Evolutionary conservation across 2,888 invertebrate genomes (phyloP).

Genomic region (Sylvicola cinctus): DNA sequence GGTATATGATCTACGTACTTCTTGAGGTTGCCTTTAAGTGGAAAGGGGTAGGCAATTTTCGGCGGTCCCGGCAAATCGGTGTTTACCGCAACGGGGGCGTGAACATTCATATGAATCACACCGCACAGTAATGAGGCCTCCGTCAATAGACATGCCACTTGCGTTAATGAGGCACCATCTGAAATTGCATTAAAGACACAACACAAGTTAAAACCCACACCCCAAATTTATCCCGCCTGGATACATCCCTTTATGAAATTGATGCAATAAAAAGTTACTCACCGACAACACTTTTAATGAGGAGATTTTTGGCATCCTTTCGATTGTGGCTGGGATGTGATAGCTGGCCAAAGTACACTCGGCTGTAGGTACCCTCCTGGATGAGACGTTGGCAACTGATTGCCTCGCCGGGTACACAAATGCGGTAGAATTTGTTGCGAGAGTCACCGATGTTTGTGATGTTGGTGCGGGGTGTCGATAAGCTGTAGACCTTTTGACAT

Average conservation of each 20-base stretch:
- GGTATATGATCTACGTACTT: constrained; percentile 27
- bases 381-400: constrained; percentile 31
- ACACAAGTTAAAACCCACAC: neutral
- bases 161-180: constrained; percentile 42
- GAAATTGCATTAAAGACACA: constrained; percentile 12
- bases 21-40: constrained; percentile 43
- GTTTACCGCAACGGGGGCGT: constrained; percentile 42
- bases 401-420: constrained; percentile 33
- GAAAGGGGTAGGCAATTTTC: constrained; percentile 44
- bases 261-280: constrained; percentile 8
- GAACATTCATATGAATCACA: constrained; percentile 43
- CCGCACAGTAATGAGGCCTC: constrained; percentile 51
- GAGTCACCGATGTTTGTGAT: constrained; percentile 22
- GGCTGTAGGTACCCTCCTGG: constrained; percentile 55
- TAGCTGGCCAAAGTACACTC: constrained; percentile 42
- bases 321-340: constrained; percentile 22
- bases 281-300: constrained; percentile 58
- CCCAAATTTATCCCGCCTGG: too few species aligned
- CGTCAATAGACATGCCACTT: constrained; percentile 41
- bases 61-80: constrained; percentile 30
- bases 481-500: constrained; percentile 19
- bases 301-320: constrained; percentile 34
- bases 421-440: constrained; percentile 34
- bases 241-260: too few species aligned
- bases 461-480: constrained; percentile 24